Evolutionary conservation across 2,888 invertebrate genomes (phyloP), one percentile per base, ranked within the genome.

Genomic region (Congeria kusceri): DNA sequence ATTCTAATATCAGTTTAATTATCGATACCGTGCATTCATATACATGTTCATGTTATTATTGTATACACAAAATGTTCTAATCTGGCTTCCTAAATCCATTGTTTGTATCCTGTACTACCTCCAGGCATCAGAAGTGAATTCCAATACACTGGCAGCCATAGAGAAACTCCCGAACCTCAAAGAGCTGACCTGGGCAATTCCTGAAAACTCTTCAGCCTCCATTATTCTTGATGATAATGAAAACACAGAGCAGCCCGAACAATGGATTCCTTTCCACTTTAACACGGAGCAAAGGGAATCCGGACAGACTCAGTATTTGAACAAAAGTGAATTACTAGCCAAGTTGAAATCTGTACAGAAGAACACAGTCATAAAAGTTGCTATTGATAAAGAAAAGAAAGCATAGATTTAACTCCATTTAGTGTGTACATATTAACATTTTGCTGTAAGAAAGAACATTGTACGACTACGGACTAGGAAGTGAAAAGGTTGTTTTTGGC

Each of bases 121-220:
- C 3, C 76, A 90, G 90, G 70, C 83, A 53, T 87, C 88, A n/a
- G 61, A 80, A 62, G 84, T 88, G 20, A 90, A 90, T 80, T 78
- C 85, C 23, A 87, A 86, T 56, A 85, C 88, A 15, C 46, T 89
- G 64, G 69, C 77, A 15, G 81, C 85, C 27, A 84, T 89, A 11
- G 64, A 74, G n/a, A 72, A 82, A 39, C 76, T 89, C 18, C 71
- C 58, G 7, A 70, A 69, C 20, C 70, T 90, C 29, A 63, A 83
- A 28, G 71, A 53, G 9, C 66, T 90, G 62, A 86, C 88, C 32
- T 90, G 90, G 90, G 87, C 87, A 0, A 78, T 89, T 7, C 66
- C 85, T 9, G 71, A 76, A 25, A 79, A 73, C 23, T 77, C 69
- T 5, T 75, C 82, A 59, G 61, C 79, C 9, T 71, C 85, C 18